Evolutionary conservation across 2,113 vertebrate genomes (phyloP).

Genomic region (Pelmatolapia mariae): DNA sequence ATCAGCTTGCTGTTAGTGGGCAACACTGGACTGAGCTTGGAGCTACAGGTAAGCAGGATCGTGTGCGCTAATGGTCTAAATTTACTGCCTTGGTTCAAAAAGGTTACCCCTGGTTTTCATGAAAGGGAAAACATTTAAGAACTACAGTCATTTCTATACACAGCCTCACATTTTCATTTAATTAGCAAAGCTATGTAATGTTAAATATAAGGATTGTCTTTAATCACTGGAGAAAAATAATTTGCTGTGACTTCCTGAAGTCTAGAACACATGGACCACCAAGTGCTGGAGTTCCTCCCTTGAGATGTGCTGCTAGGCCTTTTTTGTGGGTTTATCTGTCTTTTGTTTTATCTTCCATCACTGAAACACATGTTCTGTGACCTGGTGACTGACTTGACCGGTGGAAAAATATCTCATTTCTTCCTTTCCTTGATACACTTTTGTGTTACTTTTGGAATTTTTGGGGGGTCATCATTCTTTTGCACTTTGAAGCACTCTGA

Average conservation of each 20-base stretch:
- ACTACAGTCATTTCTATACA: neutral
- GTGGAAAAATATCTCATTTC: neutral
- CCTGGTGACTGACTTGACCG: neutral
- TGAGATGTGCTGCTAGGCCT: too few relatives aligned
- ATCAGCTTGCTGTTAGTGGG: constrained; percentile 86
- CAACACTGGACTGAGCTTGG: constrained; percentile 80
- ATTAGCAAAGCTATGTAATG: neutral
- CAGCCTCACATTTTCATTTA: neutral
- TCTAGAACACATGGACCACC: neutral
- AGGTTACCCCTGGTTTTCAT: neutral
- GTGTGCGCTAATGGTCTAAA: neutral
- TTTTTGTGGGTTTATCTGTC: neutral
- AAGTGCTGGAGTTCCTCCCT: too few relatives aligned
- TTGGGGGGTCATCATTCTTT: neutral
- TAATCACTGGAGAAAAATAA: neutral
- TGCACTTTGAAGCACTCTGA: neutral
- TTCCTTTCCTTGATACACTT: neutral
- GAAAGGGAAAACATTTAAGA: neutral
- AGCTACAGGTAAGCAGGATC: constrained; percentile 79
- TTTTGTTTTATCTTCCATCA: neutral
- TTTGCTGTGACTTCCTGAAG: neutral
- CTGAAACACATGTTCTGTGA: neutral
- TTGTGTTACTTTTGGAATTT: neutral
- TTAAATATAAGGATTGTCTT: neutral
- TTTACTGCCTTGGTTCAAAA: neutral